phyloP scores from a whole-genome alignment of 2,888 invertebrate species.

The Orthonevra nobilis region DNA sequence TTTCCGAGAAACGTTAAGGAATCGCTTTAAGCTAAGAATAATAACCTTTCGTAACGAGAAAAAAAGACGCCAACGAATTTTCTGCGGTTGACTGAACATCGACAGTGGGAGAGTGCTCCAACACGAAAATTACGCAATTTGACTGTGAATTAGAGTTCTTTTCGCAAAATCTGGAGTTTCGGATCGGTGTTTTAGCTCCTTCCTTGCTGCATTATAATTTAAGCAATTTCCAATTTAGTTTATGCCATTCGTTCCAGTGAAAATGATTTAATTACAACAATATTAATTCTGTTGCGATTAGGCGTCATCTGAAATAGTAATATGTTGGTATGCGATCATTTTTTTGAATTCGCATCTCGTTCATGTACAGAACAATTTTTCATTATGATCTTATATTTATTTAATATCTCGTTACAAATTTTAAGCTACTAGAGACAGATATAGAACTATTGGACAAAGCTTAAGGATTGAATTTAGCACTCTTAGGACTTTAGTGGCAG shows the following conservation, averaged over 20 bases:
- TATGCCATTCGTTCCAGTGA: neutral
- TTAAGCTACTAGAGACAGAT: too few relatives aligned
- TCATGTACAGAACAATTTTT: neutral
- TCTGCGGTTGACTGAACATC: constrained; percentile 1
- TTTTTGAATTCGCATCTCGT: neutral
- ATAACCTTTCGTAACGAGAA: neutral
- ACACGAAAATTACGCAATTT: neutral
- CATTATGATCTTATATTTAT: neutral
- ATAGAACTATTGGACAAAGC: too few relatives aligned
- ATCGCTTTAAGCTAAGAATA: neutral
- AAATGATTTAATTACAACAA: constrained; percentile 1
- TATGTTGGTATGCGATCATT: neutral
- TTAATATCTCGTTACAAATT: neutral
- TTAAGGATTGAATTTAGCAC: too few relatives aligned
- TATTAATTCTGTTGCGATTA: neutral
- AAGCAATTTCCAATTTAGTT: neutral
- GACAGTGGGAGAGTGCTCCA: neutral
- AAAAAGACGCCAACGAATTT: neutral
- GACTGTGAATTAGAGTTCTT: neutral
- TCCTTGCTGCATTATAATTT: neutral
- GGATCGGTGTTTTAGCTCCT: neutral
- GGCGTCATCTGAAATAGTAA: neutral
- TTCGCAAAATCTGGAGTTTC: neutral
- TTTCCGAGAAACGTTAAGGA: neutral
- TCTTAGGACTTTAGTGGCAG: too few relatives aligned